phyloP scores from a whole-genome alignment of 2,797 vertebrate genomes.

The Gallinago stenura region DNA sequence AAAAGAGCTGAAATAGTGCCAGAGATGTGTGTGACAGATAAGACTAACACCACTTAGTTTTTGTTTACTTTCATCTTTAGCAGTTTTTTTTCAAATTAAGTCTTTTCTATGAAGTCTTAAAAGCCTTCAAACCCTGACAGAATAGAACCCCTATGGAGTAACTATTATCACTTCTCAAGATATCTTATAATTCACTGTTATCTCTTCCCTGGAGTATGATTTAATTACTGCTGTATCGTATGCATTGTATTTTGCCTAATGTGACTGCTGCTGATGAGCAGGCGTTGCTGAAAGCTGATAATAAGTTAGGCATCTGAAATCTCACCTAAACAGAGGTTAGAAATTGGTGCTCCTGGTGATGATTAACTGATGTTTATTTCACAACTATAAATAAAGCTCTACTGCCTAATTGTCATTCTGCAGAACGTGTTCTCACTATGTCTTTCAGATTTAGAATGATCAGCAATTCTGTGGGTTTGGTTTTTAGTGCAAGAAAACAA shows the following conservation, averaged over 20 bases:
- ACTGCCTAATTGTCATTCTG: slow-evolving; percentile 22
- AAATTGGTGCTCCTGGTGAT: slow-evolving; percentile 34
- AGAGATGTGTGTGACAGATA: background rate
- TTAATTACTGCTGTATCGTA: slow-evolving; percentile 65
- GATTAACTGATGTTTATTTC: slow-evolving; percentile 53
- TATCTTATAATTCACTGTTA: slow-evolving; percentile 61
- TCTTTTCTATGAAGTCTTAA: slow-evolving; percentile 32
- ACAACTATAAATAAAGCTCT: slow-evolving; percentile 30
- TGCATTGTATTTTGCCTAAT: slow-evolving; percentile 62
- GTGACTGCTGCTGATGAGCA: slow-evolving; percentile 38
- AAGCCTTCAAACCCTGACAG: slow-evolving; percentile 44
- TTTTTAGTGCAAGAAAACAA: background rate
- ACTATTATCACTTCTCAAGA: slow-evolving; percentile 55
- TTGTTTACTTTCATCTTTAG: slow-evolving; percentile 53
- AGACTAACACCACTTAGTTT: background rate
- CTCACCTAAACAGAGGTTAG: slow-evolving; percentile 44
- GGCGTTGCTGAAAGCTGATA: slow-evolving; percentile 44
- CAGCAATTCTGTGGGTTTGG: background rate
- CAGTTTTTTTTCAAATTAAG: slow-evolving; percentile 7
- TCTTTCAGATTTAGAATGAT: slow-evolving; percentile 22
- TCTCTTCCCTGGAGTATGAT: slow-evolving; percentile 58
- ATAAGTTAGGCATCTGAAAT: slow-evolving; percentile 56
- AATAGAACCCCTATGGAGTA: slow-evolving; percentile 37
- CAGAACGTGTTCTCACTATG: slow-evolving; percentile 3
- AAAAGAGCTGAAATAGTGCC: background rate